A percentile compares a stretch with the other conserved stretches of the same genome.
phyloP scores from a whole-genome alignment of 2,888 invertebrate species.

The Chrysolina americana region DNA sequence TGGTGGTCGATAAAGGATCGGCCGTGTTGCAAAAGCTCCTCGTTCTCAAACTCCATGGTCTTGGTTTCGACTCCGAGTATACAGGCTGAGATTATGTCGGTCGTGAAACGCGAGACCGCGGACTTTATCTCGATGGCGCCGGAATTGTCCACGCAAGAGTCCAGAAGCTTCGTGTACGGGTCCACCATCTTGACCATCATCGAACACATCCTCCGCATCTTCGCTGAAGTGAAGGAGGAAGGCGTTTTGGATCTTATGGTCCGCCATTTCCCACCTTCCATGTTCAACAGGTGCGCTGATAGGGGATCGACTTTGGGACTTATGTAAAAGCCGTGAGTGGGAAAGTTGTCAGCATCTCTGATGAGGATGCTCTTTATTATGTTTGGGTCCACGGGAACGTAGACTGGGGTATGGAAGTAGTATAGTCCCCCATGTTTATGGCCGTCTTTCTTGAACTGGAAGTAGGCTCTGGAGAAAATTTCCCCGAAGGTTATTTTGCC shows the following conservation, averaged over 20 bases:
- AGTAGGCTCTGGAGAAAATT: conserved; percentile 45
- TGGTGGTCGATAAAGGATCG: conserved; percentile 55
- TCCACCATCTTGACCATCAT: conserved; percentile 50
- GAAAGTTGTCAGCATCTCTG: conserved; percentile 71
- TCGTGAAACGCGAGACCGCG: conserved; percentile 67
- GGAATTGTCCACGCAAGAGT: conserved; percentile 28
- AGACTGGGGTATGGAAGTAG: conserved; percentile 66
- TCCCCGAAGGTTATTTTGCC: conserved; percentile 50
- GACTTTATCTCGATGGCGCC: conserved; percentile 40
- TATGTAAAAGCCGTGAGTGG: conserved; percentile 54
- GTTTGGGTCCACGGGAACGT: conserved; percentile 58
- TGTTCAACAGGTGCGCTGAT: conserved; percentile 66
- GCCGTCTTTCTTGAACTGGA: conserved; percentile 51
- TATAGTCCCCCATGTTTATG: conserved; percentile 59
- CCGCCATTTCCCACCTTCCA: conserved; percentile 68
- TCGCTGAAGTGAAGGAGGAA: conserved; percentile 63
- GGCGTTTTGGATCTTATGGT: conserved; percentile 59
- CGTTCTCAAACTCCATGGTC: conserved; percentile 71
- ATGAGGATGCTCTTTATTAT: conserved; percentile 70
- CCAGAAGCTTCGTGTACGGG: conserved; percentile 35
- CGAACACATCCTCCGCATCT: conserved; percentile 63
- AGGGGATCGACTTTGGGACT: conserved; percentile 63
- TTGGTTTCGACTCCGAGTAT: conserved; percentile 76
- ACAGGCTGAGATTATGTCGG: conserved; percentile 74
- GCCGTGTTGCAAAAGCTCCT: conserved; percentile 64